Percentiles rank a stretch among this genome's conserved stretches.
These are phyloP conservation scores for Yoshiicerus persimilis DNA, from an alignment of 1,140 invertebrate genomes.

Conservation along the genomic window DNA sequence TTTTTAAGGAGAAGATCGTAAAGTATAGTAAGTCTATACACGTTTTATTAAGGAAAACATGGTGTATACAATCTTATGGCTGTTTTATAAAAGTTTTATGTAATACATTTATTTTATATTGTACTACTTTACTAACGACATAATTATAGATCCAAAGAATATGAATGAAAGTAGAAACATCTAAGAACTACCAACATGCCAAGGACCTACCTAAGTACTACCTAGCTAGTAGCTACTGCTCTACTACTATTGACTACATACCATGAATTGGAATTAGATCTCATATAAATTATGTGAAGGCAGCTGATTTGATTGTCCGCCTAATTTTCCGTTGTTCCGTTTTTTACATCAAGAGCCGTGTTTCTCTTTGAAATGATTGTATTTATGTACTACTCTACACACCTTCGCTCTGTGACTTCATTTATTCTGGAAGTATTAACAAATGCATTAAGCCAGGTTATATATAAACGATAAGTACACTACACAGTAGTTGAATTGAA, in stretches of 20 bases:
- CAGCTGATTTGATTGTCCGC: conserved; percentile 12
- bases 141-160: no score
- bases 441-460: no score
- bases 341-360: neutral
- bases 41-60: neutral
- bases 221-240: neutral
- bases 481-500: neutral
- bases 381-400: neutral
- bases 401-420: neutral
- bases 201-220: no score
- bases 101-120: no score
- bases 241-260: neutral
- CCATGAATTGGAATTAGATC: neutral
- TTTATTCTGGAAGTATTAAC: neutral
- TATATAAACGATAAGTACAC: no score
- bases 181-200: no score
- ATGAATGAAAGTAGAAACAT: no score
- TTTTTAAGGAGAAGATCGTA: neutral
- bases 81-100: no score
- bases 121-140: neutral
- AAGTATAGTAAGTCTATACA: neutral
- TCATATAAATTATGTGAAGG: conserved; percentile 1
- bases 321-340: conserved; percentile 16
- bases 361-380: neutral
- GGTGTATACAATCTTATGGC: neutral